Conservation (phyloP, 2,888 invertebrate genomes). For the Eledone cirrhosa region DNA sequence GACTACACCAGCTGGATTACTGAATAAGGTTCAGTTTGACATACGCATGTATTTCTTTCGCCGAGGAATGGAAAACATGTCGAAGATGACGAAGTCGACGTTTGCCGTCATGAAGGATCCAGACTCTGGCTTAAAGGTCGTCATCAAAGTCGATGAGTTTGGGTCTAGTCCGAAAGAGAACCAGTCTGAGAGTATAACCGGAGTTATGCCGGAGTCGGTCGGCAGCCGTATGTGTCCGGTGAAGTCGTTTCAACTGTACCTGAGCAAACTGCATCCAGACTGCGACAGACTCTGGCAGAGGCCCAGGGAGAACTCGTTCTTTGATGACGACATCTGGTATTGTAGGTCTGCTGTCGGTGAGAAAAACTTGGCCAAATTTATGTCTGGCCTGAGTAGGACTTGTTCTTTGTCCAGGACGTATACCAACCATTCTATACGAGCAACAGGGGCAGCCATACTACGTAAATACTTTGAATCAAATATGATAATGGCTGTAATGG, state of each 20-base stretch:
- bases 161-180: conserved; percentile 29
- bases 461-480: conserved; percentile 34
- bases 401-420: conserved; percentile 32
- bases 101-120: conserved; percentile 30
- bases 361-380: conserved; percentile 32
- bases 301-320: conserved; percentile 31
- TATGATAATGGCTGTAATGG: conserved; percentile 39
- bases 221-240: conserved; percentile 32
- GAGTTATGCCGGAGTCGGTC: conserved; percentile 25
- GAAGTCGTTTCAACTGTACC: conserved; percentile 31
- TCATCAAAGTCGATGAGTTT: conserved; percentile 28
- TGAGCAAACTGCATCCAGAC: conserved; percentile 31
- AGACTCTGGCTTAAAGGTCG: conserved; percentile 29
- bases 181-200: conserved; percentile 22
- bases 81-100: conserved; percentile 32
- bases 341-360: conserved; percentile 30
- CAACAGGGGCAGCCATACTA: conserved; percentile 37
- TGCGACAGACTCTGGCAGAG: conserved; percentile 33
- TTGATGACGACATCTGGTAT: conserved; percentile 29
- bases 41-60: conserved; percentile 36
- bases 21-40: conserved; percentile 37
- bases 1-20: conserved; percentile 31
- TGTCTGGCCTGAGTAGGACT: conserved; percentile 29
- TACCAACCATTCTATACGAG: conserved; percentile 36
- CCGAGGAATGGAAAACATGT: conserved; percentile 34